Percentiles rank a stretch among this genome's conserved stretches.
These are phyloP conservation scores for Gymnobelideus leadbeateri DNA, from an alignment of 2,113 vertebrate species.

Conservation along the genomic window DNA sequence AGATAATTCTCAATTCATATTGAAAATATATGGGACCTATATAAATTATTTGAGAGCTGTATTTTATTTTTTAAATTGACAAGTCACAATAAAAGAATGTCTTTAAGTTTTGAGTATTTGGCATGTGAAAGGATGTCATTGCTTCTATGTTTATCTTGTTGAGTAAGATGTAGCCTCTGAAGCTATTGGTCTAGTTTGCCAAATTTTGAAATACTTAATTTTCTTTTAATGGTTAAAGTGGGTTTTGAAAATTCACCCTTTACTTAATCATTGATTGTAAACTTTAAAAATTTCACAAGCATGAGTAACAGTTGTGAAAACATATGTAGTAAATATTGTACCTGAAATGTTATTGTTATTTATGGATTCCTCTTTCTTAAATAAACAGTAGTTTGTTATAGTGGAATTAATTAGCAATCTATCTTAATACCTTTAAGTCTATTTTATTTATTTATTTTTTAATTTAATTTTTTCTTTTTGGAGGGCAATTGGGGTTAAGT, in stretches of 20 bases:
- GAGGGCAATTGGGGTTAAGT: too few relatives aligned
- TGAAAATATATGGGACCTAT: conserved; percentile 69
- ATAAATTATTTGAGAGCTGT: conserved; percentile 60
- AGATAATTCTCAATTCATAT: conserved; percentile 82
- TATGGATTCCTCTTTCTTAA: conserved; percentile 30
- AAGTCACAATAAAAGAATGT: not conserved
- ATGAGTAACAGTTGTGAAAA: not conserved
- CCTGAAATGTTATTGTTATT: conserved; percentile 13
- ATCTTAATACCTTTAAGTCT: not conserved
- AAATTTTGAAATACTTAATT: not conserved
- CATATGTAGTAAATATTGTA: not conserved
- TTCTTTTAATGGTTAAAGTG: not conserved
- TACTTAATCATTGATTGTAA: not conserved
- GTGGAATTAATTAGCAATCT: conserved; percentile 10
- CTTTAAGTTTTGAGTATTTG: accelerated
- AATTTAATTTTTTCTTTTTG: too few relatives aligned
- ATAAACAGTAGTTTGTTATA: not conserved
- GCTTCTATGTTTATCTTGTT: not conserved
- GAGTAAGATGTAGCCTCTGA: not conserved
- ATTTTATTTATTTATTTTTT: too few relatives aligned
- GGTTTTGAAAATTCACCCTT: not conserved
- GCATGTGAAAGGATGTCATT: not conserved
- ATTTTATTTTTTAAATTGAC: conserved; percentile 41
- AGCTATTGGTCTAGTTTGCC: not conserved
- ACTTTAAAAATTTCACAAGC: not conserved